Evolutionary conservation across 2,888 invertebrate genomes (phyloP), one percentile per base, ranked within the genome.

Genomic region (Ferdinandea cuprea): DNA sequence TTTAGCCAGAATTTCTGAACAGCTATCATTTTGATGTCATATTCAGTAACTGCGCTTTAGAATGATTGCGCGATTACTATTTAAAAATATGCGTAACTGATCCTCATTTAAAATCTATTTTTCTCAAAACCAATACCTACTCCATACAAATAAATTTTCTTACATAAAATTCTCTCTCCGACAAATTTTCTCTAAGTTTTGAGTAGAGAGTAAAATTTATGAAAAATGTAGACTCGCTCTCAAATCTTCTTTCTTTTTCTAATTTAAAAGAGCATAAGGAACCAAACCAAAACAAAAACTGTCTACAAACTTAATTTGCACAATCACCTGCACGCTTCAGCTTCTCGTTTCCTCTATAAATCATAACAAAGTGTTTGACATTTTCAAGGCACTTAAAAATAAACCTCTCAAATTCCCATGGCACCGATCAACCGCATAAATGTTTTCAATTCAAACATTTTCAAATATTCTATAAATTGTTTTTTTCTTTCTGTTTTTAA

Each of bases 381-480:
- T 28, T 72, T 17, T 30, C 37, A 11, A 48, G 17, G 19, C 40
- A 79, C 68, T 50, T 69, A 30, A 63, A 50, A 32, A 21, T 56
- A 44, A 40, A 19, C 11, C 21, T 44, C 52, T 44, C 52, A 19
- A 21, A 68, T 61, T 77, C 72, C 78, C 72, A 77, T 77, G 77
- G 61, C 72, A 77, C 54, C 77, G 44, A 63, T 83, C 50, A 68
- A 61, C 72, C 78, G 37, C 78, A 68, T 66, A 66, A 83, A 66
- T 71, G 65, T 71, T 58, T 72, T 48, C 48, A 61, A 61, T 68
- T 81, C 66, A 68, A 83, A 83, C 66, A 52, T 68, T 42, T 48
- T 68, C 48, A 73, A 83, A 63, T 61, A 56, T 59, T 78, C 83
- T 68, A 68, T 68, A 83, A 72, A 78, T 77, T 56, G 44, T 48